Evolutionary conservation across 1,140 invertebrate species (phyloP).

Genomic region (Sogatella furcifera): DNA sequence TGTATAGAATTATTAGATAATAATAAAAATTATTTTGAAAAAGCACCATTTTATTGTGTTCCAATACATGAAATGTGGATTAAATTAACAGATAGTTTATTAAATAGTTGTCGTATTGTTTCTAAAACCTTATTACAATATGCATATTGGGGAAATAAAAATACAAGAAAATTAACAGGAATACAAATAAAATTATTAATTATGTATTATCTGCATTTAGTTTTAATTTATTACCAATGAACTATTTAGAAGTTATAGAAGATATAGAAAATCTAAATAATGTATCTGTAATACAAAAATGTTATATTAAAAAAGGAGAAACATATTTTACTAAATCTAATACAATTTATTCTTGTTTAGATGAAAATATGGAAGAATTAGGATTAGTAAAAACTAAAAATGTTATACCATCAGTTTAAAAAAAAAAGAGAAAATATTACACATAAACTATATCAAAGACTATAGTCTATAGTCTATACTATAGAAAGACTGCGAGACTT

Average conservation of each 20-base stretch:
- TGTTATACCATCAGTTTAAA: not conserved
- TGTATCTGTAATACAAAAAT: not conserved
- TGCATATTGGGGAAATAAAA: constrained; percentile 8
- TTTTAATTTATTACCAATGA: constrained; percentile 12
- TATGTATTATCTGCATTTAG: constrained; percentile 11
- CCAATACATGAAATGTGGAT: constrained; percentile 10
- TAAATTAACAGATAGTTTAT: constrained; percentile 7
- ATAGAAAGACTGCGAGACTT: too few relatives aligned
- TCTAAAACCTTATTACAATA: constrained; percentile 11
- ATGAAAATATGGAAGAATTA: constrained; percentile 1
- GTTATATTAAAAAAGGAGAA: constrained; percentile 7
- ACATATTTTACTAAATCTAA: constrained; percentile 9
- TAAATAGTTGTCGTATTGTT: constrained; percentile 12
- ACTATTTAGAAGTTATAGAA: constrained; percentile 7
- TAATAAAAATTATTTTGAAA: not conserved
- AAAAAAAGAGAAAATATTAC: constrained; percentile 1
- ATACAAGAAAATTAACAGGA: constrained; percentile 7
- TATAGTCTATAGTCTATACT: too few relatives aligned
- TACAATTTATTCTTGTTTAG: constrained; percentile 9
- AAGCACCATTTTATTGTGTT: constrained; percentile 11
- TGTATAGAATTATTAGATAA: constrained; percentile 7
- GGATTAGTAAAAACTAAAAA: constrained; percentile 8
- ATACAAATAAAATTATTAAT: constrained; percentile 9
- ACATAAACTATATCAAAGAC: constrained; percentile 2
- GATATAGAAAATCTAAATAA: not conserved